Conservation (phyloP, 2,888 invertebrate species). For the Drosophila mercatorum region DNA sequence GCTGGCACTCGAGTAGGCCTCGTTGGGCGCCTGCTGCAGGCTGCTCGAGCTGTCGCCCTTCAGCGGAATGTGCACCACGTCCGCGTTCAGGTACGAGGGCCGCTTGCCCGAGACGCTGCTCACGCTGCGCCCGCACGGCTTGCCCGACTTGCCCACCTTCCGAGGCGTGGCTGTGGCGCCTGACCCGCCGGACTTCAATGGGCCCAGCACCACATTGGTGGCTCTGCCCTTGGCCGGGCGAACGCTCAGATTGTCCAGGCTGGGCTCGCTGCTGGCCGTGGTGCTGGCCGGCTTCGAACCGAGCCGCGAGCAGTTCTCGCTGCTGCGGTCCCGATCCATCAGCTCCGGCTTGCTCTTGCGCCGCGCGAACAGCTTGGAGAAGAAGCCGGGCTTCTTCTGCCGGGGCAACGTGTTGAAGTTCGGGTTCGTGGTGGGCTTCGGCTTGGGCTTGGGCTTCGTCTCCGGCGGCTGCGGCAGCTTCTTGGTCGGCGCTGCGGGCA, state of each 20-base stretch:
- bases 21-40: slow-evolving; percentile 84
- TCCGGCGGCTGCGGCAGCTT: slow-evolving; percentile 86
- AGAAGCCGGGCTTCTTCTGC: slow-evolving; percentile 87
- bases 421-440: slow-evolving; percentile 80
- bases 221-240: slow-evolving; percentile 77
- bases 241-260: slow-evolving; percentile 76
- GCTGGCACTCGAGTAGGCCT: slow-evolving; percentile 84
- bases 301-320: slow-evolving; percentile 54
- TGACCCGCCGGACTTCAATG: slow-evolving; percentile 55
- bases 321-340: slow-evolving; percentile 66
- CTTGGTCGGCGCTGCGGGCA: slow-evolving; percentile 85
- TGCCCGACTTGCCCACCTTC: slow-evolving; percentile 72
- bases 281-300: slow-evolving; percentile 67
- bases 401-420: slow-evolving; percentile 85
- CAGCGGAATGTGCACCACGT: slow-evolving; percentile 88
- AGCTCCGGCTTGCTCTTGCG: slow-evolving; percentile 86
- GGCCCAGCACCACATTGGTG: slow-evolving; percentile 29
- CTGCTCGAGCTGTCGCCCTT: slow-evolving; percentile 87
- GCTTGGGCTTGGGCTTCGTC: slow-evolving; percentile 51
- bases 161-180: slow-evolving; percentile 13
- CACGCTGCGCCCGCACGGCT: slow-evolving; percentile 87
- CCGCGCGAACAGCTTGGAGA: slow-evolving; percentile 88
- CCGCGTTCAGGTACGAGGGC: slow-evolving; percentile 87
- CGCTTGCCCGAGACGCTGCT: slow-evolving; percentile 87
- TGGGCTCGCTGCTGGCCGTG: slow-evolving; percentile 80